phyloP scores from a whole-genome alignment of 2,113 vertebrate species.

The Brienomyrus longianalis region DNA sequence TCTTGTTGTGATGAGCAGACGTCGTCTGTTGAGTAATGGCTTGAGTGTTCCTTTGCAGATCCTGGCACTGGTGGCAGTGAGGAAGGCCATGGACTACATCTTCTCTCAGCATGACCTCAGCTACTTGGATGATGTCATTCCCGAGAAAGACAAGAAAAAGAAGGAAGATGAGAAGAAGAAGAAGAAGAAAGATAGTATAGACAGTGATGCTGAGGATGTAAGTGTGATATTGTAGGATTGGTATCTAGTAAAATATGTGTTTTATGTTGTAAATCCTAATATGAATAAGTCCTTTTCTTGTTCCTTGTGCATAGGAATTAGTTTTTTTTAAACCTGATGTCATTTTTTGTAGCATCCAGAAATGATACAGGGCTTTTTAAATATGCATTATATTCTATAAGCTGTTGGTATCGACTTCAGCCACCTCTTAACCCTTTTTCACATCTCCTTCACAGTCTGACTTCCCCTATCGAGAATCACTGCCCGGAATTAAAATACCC shows the following conservation, averaged over 20 bases:
- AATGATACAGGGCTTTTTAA: not conserved
- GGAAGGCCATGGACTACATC: slow-evolving; percentile 95
- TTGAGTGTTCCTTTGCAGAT: slow-evolving; percentile 60
- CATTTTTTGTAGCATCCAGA: not conserved
- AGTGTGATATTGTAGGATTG: slow-evolving; percentile 42
- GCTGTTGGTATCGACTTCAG: not conserved
- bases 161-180: slow-evolving; percentile 98
- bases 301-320: not conserved
- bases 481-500: slow-evolving; percentile 98
- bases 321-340: not conserved
- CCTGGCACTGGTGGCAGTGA: slow-evolving; percentile 85
- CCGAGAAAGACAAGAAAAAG: slow-evolving; percentile 99
- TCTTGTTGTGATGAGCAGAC: not conserved
- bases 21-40: not conserved
- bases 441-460: slow-evolving; percentile 86
- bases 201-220: slow-evolving; percentile 92
- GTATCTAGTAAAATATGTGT: no score
- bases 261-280: not conserved
- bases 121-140: slow-evolving; percentile 96
- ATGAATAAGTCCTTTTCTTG: not conserved
- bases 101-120: slow-evolving; percentile 95
- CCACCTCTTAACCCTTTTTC: slow-evolving; percentile 58
- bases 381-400: not conserved
- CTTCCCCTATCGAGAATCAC: slow-evolving; percentile 85
- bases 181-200: slow-evolving; percentile 84